Evolutionary conservation across 2,797 vertebrate genomes (phyloP).

Genomic region (Chelon auratus): DNA sequence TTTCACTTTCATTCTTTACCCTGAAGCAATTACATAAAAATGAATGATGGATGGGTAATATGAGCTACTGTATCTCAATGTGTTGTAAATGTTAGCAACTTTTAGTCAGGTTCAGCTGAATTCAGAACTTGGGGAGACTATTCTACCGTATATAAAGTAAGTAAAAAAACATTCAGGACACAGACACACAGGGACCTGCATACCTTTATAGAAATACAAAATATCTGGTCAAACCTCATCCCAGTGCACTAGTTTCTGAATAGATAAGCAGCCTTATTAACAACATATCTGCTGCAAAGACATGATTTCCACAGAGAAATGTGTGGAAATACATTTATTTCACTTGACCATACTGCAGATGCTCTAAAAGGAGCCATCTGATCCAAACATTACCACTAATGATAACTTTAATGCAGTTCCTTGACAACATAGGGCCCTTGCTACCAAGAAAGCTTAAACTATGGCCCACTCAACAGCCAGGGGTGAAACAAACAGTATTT

Average conservation of each 20-base stretch:
- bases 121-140: conserved; percentile 3
- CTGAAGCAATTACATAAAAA: conserved; percentile 64
- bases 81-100: conserved; percentile 53
- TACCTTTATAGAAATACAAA: neutral
- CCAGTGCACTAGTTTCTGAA: neutral
- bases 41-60: conserved; percentile 55
- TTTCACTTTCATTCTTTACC: conserved; percentile 58
- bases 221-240: neutral
- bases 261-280: neutral
- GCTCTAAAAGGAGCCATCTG: neutral
- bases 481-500: conserved; percentile 63
- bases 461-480: conserved; percentile 41
- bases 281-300: neutral
- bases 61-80: conserved; percentile 48
- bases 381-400: conserved; percentile 7
- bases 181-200: neutral
- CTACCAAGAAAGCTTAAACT: conserved; percentile 21
- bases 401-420: conserved; percentile 5
- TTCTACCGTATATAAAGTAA: conserved; percentile 24
- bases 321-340: neutral
- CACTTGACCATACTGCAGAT: neutral
- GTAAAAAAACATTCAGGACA: conserved; percentile 5
- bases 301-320: neutral
- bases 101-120: conserved; percentile 31
- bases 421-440: conserved; percentile 25